Evolutionary conservation across 2,797 vertebrate genomes (phyloP), one percentile per base, ranked within the genome.

Genomic region (Forpus xanthops): DNA sequence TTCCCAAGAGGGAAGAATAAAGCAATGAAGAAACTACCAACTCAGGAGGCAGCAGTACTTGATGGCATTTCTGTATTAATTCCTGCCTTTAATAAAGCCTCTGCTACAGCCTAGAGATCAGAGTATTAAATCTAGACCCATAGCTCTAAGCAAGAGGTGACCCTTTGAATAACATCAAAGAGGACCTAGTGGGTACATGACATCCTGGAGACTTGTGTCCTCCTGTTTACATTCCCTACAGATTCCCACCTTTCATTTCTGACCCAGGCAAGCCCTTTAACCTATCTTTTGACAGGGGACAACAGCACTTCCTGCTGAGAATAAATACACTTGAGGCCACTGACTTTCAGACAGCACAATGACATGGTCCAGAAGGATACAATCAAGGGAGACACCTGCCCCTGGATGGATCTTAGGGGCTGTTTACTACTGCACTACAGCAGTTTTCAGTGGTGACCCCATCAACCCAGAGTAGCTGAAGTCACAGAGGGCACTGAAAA

Each of bases 41-140:
- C 28, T 65, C 53, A 20, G 0, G 0, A 76, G 35, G 19, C n/a
- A 87, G 65, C 55, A 50, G 18, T 11, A 45, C 33, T 76, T 3
- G 0, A 12, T 24, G 13, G 11, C 21, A 27, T 30, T 80, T 45
- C 52, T 84, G 28, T 12, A 56, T 15, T 21, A 41, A 71, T 8
- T 30, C n/a, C 79, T 79, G 45, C 39, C 64, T 70, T 70, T 50
- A 75, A 61, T 25, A 65, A 71, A 66, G 41, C 35, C 62, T 80
- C 50, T 80, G 71, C 14, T 23, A 39, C 47, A 56, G 15, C 5
- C 25, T 41, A 53, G 12, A 56, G 10, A 15, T 20, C 24, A 7
- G 9, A 62, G 33, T 6, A 52, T 2, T 45, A 45, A 35, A 30
- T 39, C 15, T 7, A 39, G 41, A 71, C 11, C 33, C 41, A 42